A percentile compares a stretch with the other conserved stretches of the same genome.
These are phyloP conservation scores for Heliconius erato DNA, from an alignment of 2,888 invertebrate species.

Conservation along the genomic window DNA sequence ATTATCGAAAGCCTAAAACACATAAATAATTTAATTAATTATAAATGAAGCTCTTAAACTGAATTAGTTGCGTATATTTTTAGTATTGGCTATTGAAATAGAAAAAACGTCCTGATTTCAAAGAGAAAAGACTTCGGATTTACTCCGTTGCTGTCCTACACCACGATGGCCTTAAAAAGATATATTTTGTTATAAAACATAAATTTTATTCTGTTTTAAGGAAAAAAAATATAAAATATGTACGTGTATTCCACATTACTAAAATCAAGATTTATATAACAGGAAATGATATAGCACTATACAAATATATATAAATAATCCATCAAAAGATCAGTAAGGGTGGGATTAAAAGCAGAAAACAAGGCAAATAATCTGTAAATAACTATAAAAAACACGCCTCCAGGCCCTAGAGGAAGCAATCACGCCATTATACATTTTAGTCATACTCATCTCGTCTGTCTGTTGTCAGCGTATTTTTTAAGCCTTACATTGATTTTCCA, in stretches of 20 bases:
- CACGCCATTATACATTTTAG: constrained; percentile 17
- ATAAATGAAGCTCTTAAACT: too few species aligned
- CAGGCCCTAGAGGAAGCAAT: constrained; percentile 11
- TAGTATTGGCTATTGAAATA: too few species aligned
- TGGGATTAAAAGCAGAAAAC: constrained; percentile 7
- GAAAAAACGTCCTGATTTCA: too few species aligned
- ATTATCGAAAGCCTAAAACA: background rate
- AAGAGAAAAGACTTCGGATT: too few species aligned
- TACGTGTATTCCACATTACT: background rate
- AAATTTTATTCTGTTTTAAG: background rate
- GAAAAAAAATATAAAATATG: too few species aligned
- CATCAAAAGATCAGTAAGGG: constrained; percentile 2
- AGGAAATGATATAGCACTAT: background rate
- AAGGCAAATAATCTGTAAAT: constrained; percentile 8
- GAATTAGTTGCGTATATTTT: too few species aligned
- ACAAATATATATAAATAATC: background rate
- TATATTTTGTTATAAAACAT: background rate
- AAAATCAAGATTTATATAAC: background rate
- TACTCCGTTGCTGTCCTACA: too few species aligned
- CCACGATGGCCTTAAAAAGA: too few species aligned
- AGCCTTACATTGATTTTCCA: constrained; percentile 30
- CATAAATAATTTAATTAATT: too few species aligned
- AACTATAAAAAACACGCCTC: constrained; percentile 16
- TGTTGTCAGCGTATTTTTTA: constrained; percentile 29
- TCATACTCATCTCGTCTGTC: background rate